Evolutionary conservation across 2,113 vertebrate genomes (phyloP), one percentile per base, ranked within the genome.

Genomic region (Oryzias javanicus): DNA sequence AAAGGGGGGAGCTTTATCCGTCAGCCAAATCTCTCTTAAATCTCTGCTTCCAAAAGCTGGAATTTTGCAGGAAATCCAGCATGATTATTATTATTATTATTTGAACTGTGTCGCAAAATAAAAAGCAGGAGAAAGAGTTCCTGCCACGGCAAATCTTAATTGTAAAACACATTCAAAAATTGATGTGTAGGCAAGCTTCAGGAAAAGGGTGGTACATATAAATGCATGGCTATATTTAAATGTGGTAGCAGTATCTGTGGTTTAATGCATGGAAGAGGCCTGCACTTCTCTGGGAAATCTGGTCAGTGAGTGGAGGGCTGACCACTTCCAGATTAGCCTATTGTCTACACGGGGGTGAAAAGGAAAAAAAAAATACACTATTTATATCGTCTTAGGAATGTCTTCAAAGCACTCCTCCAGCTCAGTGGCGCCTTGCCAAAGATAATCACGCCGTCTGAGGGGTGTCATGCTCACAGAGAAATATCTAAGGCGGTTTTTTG

Each of bases 371-470:
- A 78, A 76, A 79, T 68, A 84, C 51, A 73, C 82, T 90, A 91
- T 91, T 88, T 91, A 79, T 89, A 90, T 74, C 78, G 70, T 74
- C 55, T 57, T 19, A 75, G 79, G 86, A 89, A 90, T 87, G 84
- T 88, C 84, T 85, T 84, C 85, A 84, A 80, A 79, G 82, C 64
- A n/a, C 65, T 79, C 70, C 74, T 70, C 60, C 72, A 48, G 66
- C 60, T 73, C 73, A 14, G 15, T 81, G 89, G 85, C 64, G 19
- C 35, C 49, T 50, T 18, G 67, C 85, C 90, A 88, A 73, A 70
- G 46, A 82, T 67, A 86, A 80, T 79, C 71, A 73, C 40, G 47
- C 66, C 4, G 40, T 72, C 70, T 24, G 72, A 79, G 48, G 52
- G 68, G 65, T 74, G 67, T 76, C 44, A 63, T 49, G 54, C 49